Percentiles rank a stretch among this genome's conserved stretches.
Evolutionary conservation across 2,797 vertebrate species (phyloP).

Genomic region (Spheniscus humboldti): DNA sequence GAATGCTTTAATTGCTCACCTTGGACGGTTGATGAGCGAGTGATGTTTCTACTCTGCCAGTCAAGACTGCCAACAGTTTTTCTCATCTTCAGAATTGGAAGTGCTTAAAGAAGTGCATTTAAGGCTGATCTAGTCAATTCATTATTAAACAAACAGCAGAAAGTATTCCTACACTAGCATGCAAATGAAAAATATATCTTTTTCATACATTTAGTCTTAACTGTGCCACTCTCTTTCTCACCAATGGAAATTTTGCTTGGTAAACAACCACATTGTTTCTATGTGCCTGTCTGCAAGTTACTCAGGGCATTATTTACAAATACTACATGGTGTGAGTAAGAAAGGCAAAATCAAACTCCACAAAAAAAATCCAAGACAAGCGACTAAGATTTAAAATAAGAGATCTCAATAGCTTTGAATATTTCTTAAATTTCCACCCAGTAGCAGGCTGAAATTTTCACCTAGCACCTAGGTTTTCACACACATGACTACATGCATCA

Average conservation of each 20-base stretch:
- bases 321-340: background rate
- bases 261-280: background rate
- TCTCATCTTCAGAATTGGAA: background rate
- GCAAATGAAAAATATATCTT: background rate
- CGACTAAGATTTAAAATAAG: background rate
- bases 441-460: background rate
- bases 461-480: background rate
- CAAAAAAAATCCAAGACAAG: rapidly evolving
- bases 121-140: background rate
- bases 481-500: background rate
- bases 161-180: background rate
- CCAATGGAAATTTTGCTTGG: background rate
- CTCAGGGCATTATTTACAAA: background rate
- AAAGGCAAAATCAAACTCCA: background rate
- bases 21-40: rapidly evolving
- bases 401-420: background rate
- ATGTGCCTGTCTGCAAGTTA: background rate
- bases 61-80: background rate
- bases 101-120: background rate
- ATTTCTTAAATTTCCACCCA: background rate
- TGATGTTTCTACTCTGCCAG: rapidly evolving
- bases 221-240: background rate
- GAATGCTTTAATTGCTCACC: background rate
- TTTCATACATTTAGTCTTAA: background rate
- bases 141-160: background rate